Conservation (phyloP, 2,888 invertebrate species). For the Vesta saturnalis region DNA sequence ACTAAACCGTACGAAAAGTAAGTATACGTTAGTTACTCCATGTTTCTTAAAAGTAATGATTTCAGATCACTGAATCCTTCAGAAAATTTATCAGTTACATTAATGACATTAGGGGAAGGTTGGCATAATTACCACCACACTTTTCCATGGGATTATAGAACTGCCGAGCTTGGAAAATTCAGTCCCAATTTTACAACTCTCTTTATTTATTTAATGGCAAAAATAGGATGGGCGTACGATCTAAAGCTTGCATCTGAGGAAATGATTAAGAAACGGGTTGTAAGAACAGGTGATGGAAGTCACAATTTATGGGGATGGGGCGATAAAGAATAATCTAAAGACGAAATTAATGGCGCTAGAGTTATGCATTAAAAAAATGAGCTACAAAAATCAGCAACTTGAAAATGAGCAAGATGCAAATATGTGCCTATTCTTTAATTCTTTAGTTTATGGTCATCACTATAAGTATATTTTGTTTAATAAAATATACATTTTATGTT, state of each 20-base stretch:
- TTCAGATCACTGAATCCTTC: slow-evolving; percentile 75
- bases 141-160: slow-evolving; percentile 88
- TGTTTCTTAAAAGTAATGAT: no score
- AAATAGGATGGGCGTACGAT: slow-evolving; percentile 89
- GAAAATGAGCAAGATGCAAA: no score
- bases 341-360: slow-evolving; percentile 54
- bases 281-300: slow-evolving; percentile 78
- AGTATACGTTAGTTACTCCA: no score
- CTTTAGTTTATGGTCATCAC: no score
- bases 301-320: slow-evolving; percentile 86
- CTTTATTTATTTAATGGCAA: slow-evolving; percentile 84
- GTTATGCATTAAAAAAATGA: slow-evolving; percentile 54
- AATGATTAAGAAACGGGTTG: slow-evolving; percentile 74
- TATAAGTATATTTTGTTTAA: no score
- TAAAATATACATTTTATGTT: no score
- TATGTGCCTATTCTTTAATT: no score
- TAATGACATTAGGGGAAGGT: slow-evolving; percentile 79
- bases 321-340: slow-evolving; percentile 70
- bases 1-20: slow-evolving; percentile 82
- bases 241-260: slow-evolving; percentile 80
- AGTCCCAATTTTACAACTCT: slow-evolving; percentile 77
- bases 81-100: slow-evolving; percentile 74
- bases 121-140: slow-evolving; percentile 91
- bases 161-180: slow-evolving; percentile 80
- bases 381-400: no score